These are phyloP conservation scores for Sisor rabdophorus DNA, from an alignment of 2,113 vertebrate genomes.

Conservation along the genomic window DNA sequence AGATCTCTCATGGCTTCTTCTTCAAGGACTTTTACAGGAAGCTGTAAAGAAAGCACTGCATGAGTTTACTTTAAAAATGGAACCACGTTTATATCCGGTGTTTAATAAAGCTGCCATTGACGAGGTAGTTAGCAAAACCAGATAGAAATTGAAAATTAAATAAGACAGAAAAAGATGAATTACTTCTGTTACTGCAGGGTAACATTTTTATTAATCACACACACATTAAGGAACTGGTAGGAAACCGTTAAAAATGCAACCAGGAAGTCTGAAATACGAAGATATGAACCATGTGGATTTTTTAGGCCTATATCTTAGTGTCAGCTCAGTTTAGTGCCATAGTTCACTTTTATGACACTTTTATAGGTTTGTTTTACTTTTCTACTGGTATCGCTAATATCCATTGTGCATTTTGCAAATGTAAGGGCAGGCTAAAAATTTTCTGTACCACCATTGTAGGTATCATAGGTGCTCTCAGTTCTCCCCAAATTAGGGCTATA, in stretches of 20 bases:
- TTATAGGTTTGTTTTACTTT: not conserved
- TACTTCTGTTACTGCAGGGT: slow-evolving; percentile 47
- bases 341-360: slow-evolving; percentile 28
- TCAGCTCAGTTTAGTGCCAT: slow-evolving; percentile 19
- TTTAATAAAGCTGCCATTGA: slow-evolving; percentile 53
- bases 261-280: slow-evolving; percentile 47
- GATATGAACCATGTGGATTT: slow-evolving; percentile 48
- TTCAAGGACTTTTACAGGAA: not conserved
- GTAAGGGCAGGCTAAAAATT: not conserved
- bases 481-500: not conserved
- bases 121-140: slow-evolving; percentile 31
- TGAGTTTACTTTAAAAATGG: slow-evolving; percentile 45
- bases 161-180: slow-evolving; percentile 49
- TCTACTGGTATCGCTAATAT: slow-evolving; percentile 18
- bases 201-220: slow-evolving; percentile 55
- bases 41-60: slow-evolving; percentile 3
- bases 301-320: slow-evolving; percentile 15
- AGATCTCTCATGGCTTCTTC: not conserved
- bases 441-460: not conserved
- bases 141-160: slow-evolving; percentile 51
- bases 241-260: slow-evolving; percentile 10
- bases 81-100: slow-evolving; percentile 49
- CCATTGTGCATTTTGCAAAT: slow-evolving; percentile 1
- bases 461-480: slow-evolving; percentile 9
- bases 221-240: slow-evolving; percentile 37